Evolutionary conservation across 2,888 invertebrate genomes (phyloP), one percentile per base, ranked within the genome.

Genomic region (Amblyteles armatorius): DNA sequence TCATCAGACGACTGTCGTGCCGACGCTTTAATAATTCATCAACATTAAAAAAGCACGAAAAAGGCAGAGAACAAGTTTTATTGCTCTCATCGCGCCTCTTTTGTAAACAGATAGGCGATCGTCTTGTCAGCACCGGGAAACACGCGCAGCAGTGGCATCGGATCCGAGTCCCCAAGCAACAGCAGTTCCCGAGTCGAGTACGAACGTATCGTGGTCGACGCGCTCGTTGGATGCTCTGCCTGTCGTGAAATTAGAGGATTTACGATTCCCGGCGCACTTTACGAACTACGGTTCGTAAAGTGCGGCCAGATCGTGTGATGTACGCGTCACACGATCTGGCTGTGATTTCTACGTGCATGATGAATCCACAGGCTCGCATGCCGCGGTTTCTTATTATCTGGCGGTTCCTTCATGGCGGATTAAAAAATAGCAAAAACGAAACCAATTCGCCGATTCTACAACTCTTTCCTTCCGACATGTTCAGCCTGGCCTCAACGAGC

Each of bases 331-430:
- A 16, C 60, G 78, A 73, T 44, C 19, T 16, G 83, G 77, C 86
- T 88, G 86, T 86, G 86, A 88, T 88, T 89, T 90, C 89, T 88
- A 87, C 89, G 89, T 88, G 86, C 89, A 86, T 88, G 87, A 74
- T 67, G 72, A 85, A 82, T 74, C 82, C 86, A 85, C 88, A 86
- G 81, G 81, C 65, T 29, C 13, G 68, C 26, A 65, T 73, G 52
- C 60, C n/a, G 22, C 19, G 40, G 19, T 55, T 79, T 29, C 36
- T 69, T 69, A 48, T 48, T 11, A 44, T 60, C 22, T 3, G 29
- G 29, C 26, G 29, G 5, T 6, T 48, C 16, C 60, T 22, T 3
- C 22, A 16, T 4, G 16, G 29, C 29, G 13, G 13, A 60, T 26
- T 6, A 26, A 60, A 60, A 60, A 26, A 60, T 13, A 13, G 1